Evolutionary conservation across 2,113 vertebrate species (phyloP), one percentile per base, ranked within the genome.

Genomic region (Vanacampus margaritifer): DNA sequence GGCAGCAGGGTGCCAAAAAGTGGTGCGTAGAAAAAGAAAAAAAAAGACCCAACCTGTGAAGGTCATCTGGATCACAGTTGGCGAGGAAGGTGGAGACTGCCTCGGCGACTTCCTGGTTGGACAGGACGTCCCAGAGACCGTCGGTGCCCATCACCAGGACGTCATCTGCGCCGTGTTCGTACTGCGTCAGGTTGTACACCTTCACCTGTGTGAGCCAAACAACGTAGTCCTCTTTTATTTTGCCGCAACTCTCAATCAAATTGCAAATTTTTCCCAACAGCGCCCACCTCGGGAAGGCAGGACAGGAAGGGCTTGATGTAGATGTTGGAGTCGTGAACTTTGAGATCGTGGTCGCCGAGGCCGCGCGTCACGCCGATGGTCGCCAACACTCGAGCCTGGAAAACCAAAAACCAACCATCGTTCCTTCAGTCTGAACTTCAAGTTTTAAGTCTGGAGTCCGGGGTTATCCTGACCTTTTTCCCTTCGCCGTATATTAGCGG

Each of bases 261-360:
- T 17, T 24, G 37, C 37, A 24, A 6, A 6, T 17, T 14, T 24
- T 13, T 6, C 23, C 24, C 12, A 26, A 24, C 11, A 26, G 26
- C 6, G 60, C 76, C 79, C 48, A 99, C 97, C 95, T 99, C 96
- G 0, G 97, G 96, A 76, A 93, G 93, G 53, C 95, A 96, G 73
- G 95, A 98, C 26, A 99, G 92, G 87, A 99, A 99, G 3, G 96
- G 97, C 76, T 99, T 99, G 88, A 99, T 99, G 86, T 94, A 95
- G 91, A 99, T 96, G 87, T 95, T 98, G 61, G 97, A 98, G 87
- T 98, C 96, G 0, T 98, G 96, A 59, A 99, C 97, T 86, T 96
- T 98, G 75, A 99, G 90, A 79, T 98, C 96, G 41, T 98, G 95
- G 90, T 99, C 96, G 16, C 97, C 96, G 36, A 99, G 93, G 46